Evolutionary conservation across 2,113 vertebrate species (phyloP).

Genomic region (Pterocles gutturalis): DNA sequence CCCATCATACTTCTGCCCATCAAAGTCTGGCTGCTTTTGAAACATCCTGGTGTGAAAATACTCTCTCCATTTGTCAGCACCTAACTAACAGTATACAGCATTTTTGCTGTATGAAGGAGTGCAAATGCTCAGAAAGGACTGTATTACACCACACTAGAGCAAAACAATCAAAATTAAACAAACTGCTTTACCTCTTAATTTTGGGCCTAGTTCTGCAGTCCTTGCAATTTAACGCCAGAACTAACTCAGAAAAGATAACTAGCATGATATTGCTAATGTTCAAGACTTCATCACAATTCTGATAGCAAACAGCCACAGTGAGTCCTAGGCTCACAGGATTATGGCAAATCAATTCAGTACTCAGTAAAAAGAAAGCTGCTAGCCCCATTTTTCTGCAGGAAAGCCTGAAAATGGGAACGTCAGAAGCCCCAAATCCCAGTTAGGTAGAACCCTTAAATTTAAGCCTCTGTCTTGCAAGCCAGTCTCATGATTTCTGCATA

Average conservation of each 20-base stretch:
- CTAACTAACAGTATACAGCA: neutral
- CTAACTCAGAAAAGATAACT: neutral
- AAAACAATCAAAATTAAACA: neutral
- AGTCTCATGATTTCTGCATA: neutral
- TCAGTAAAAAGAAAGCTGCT: neutral
- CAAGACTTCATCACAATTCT: neutral
- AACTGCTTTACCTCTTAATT: neutral
- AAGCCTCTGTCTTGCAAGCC: neutral
- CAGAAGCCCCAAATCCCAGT: neutral
- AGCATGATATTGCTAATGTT: neutral
- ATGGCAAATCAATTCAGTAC: neutral
- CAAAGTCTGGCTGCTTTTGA: neutral
- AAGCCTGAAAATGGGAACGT: neutral
- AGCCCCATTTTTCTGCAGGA: neutral
- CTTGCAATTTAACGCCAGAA: neutral
- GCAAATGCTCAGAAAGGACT: neutral
- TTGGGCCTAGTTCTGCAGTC: neutral
- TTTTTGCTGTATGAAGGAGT: neutral
- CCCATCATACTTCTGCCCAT: neutral
- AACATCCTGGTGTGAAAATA: neutral
- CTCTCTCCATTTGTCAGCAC: neutral
- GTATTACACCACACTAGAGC: neutral
- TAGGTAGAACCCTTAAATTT: neutral
- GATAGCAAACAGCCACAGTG: fast-evolving
- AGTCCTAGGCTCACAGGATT: neutral